Evolutionary conservation across 2,888 invertebrate species (phyloP).

Genomic region (Leucoptera coffeella): DNA sequence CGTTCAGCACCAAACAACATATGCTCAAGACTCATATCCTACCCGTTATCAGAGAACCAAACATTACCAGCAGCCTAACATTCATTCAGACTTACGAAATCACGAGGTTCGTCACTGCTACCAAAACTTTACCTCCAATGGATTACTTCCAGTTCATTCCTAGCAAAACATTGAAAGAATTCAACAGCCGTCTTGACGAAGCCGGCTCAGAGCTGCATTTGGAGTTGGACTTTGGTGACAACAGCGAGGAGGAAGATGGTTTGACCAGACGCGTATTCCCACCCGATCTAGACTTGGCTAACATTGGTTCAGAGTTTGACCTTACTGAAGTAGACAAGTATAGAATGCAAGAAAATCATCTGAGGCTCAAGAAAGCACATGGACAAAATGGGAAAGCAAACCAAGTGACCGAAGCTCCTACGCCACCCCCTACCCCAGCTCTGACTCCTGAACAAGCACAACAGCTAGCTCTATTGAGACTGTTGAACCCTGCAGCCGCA

Average conservation of each 20-base stretch:
- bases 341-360: constrained; percentile 46
- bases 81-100: constrained; percentile 85
- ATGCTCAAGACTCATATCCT: constrained; percentile 85
- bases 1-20: constrained; percentile 85
- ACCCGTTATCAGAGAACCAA: constrained; percentile 71
- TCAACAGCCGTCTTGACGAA: constrained; percentile 81
- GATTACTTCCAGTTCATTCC: constrained; percentile 83
- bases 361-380: constrained; percentile 42
- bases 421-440: constrained; percentile 37
- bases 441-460: constrained; percentile 67
- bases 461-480: constrained; percentile 65
- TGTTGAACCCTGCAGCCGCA: constrained; percentile 63
- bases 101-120: constrained; percentile 82
- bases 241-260: constrained; percentile 59
- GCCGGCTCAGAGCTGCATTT: constrained; percentile 83
- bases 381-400: constrained; percentile 36
- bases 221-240: constrained; percentile 80
- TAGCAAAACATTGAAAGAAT: constrained; percentile 80
- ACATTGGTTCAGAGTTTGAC: constrained; percentile 67
- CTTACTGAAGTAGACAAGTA: constrained; percentile 64
- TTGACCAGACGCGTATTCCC: constrained; percentile 50
- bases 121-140: constrained; percentile 83
- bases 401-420: constrained; percentile 45
- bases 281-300: constrained; percentile 63
- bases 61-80: constrained; percentile 71